Base-by-base conservation (phyloP, 92 coral and sea anemone genomes). In the Epizoanthus scotinus region DNA sequence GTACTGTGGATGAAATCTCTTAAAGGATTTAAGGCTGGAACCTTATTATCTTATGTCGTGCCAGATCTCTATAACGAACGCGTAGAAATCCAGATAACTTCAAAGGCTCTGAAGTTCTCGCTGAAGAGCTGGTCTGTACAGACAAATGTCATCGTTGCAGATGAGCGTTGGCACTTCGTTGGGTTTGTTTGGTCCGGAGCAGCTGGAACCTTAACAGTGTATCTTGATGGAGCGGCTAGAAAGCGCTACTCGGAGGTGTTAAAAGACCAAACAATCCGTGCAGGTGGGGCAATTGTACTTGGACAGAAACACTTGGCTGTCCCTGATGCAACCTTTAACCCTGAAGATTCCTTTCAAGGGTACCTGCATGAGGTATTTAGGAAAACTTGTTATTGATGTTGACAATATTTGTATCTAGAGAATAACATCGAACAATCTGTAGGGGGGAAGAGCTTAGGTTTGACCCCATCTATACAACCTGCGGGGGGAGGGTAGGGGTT, bases 41-140 rank as follows among this genome's bases (percentile, higher is more conserved):
- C 94, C 27, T 21, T 90, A 44, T 60, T 90, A n/a, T 84, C 90
- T 19, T 90, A 90, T 75, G 60, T 71, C 59, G 86, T 84, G n/a
- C 89, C 86, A 29, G 47, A 20, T 21, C 26, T 58, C 42, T 64
- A 63, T 20, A 61, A 77, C 26, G 86, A 90, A 36, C 72, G n/a
- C 25, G 54, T 90, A 0, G 84, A 84, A n/a, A 73, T 90, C 55
- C 81, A 88, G 19, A 67, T 79, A 34, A 70, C 67, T 53, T 79
- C 83, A 28, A 47, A 71, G 6, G 49, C 49, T 31, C 60, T 90
- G 47, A 69, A 62, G 10, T 62, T 84, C 53, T 27, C 54, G 24
- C 62, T 90, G 25, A 82, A 78, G 49, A 73, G 82, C 70, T 86
- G 78, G 26, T 44, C 86, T 0, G 63, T 59, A 9, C 82, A 73